Evolutionary conservation across 2,888 invertebrate species (phyloP).

Genomic region (Aleiodes testaceus): DNA sequence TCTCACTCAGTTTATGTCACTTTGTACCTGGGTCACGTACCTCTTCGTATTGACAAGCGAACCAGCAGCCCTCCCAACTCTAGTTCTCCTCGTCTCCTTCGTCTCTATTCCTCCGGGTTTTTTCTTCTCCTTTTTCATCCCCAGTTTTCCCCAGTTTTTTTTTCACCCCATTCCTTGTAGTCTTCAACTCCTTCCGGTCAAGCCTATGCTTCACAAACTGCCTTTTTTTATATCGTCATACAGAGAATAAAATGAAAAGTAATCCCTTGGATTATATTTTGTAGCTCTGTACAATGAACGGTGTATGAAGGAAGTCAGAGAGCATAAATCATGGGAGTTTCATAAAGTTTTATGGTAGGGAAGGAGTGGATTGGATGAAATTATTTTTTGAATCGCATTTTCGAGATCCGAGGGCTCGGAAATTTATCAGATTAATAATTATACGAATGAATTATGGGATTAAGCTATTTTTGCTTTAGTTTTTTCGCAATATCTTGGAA

Average conservation of each 20-base stretch:
- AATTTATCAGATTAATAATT: no score
- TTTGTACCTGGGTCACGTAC: constrained; percentile 70
- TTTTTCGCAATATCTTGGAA: no score
- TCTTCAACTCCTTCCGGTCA: constrained; percentile 17
- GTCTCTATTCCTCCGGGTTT: constrained; percentile 14
- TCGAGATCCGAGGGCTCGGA: no score
- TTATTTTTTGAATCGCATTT: no score
- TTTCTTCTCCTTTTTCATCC: no score
- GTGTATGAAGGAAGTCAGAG: background rate
- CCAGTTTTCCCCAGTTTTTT: no score
- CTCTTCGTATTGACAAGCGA: constrained; percentile 70
- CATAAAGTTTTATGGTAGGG: background rate
- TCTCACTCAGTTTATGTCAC: constrained; percentile 55
- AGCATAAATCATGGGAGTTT: background rate
- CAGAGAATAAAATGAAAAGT: background rate
- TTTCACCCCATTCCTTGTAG: background rate
- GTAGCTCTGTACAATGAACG: background rate
- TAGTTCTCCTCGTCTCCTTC: constrained; percentile 50
- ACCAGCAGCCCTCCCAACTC: constrained; percentile 58
- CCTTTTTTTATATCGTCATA: constrained; percentile 1
- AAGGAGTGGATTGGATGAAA: background rate
- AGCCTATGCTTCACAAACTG: background rate
- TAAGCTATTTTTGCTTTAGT: no score
- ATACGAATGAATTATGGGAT: background rate
- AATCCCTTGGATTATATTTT: background rate